Conservation (phyloP, 2,888 invertebrate species). For the Dynastes grantii region DNA sequence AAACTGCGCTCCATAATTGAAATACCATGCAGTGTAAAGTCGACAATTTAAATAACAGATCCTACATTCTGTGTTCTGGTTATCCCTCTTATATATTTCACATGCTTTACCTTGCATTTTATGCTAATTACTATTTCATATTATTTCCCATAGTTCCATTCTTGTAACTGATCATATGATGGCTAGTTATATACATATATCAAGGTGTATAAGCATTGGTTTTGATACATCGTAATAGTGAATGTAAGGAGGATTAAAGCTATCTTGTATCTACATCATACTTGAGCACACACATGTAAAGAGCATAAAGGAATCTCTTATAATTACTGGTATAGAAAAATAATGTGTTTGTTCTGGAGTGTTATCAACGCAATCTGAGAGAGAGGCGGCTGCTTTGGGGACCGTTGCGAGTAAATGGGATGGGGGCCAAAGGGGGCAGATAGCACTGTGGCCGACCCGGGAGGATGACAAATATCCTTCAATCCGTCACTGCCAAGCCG, state of each 20-base stretch:
- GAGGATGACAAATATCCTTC: constrained; percentile 81
- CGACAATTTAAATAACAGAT: no score
- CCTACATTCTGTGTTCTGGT: no score
- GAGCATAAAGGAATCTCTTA: constrained; percentile 26
- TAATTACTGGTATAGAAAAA: constrained; percentile 64
- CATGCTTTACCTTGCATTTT: no score
- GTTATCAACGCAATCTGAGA: constrained; percentile 66
- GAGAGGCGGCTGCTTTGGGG: constrained; percentile 62
- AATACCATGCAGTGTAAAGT: no score
- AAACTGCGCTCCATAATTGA: no score
- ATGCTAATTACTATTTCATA: no score
- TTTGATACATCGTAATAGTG: no score
- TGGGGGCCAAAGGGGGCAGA: constrained; percentile 61
- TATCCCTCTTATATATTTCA: no score
- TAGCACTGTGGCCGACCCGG: constrained; percentile 72
- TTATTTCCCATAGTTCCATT: no score
- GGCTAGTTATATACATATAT: no score
- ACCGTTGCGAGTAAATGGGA: constrained; percentile 58
- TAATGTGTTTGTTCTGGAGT: constrained; percentile 68
- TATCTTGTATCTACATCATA: neutral
- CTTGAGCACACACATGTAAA: neutral
- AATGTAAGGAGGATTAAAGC: neutral
- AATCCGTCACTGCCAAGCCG: constrained; percentile 80
- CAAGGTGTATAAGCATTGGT: no score
- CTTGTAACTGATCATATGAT: no score